Base-by-base conservation (phyloP, 2,113 vertebrate species). In the Calyptomena viridis region DNA sequence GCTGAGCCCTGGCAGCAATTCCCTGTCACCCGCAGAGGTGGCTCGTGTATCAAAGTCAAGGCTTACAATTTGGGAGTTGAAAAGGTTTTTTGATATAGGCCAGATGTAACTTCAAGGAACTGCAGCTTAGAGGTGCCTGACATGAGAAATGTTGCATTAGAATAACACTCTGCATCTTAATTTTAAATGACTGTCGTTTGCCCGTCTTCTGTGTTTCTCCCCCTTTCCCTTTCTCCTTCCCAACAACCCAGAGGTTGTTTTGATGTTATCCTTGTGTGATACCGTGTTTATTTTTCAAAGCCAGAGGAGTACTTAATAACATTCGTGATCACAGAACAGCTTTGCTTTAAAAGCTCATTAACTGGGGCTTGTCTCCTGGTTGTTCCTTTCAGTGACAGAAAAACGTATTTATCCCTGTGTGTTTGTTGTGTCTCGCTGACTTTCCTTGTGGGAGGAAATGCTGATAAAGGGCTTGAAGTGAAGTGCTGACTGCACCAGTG, bases 311-410 rank as follows among this genome's bases (percentile, higher is more conserved):
- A 63, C 86, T 88, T 93, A 83, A 71, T 59, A 90, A 90, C 67
- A 55, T 75, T 47, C 42, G 84, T 81, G 89, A 94, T 90, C 83
- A 88, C 59, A 91, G 91, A 63, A 74, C 63, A 91, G 75, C 82
- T 95, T 95, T 95, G 75, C 82, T 95, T 86, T 91, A 77, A 80
- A 86, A 88, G 79, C 91, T 90, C 72, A 35, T 94, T 95, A 92
- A 90, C 84, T 63, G 16, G 59, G 49, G 23, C 87, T 84, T 95
- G 87, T 87, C 67, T 94, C 59, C 42, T 85, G 33, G 14, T 42
- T 76, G 71, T 66, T 59, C 27, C 72, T 93, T 87, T 71, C 9
- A 2, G 47, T 86, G 91, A 85, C 67, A 92, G 92, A 69, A 85
- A 76, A 88, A 73, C 71, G 40, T 12, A 4, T 17, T 17, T 35